Base-by-base conservation (phyloP, 2,888 invertebrate genomes). In the Drosophila paucipuncta region DNA sequence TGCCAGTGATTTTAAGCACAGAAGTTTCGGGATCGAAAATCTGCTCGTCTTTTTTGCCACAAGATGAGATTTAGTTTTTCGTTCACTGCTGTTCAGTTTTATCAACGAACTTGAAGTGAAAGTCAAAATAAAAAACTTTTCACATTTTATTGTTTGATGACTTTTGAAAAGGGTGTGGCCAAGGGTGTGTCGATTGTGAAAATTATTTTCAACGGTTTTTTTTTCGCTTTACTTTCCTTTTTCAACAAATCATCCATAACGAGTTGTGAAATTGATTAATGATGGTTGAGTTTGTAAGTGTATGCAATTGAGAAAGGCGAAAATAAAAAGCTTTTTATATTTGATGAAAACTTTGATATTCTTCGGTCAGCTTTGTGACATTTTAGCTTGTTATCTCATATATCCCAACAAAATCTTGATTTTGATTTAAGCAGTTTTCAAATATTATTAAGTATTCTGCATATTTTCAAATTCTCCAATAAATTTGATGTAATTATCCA, bases 201-300 rank as follows among this genome's bases (percentile, higher is more conserved):
- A 65, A 64, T 71, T 75, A 49, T 71, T 71, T 75, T 80, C 76
- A 62, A 69, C 60, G 57, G 65, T 43, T 63, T 22, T 25, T 22
- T 57, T 33, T 35, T 52, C 59, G 33, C 41, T 10, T 31, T 47
- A 25, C 47, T 49, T 60, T 55, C 41, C 50, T 53, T 75, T 67
- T 63, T 52, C 60, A 76, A 68, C 76, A 78, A 78, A 76, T 76
- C 78, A 80, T 78, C 72, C 66, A 80, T 78, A 78, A 78, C 80
- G 80, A 80, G 68, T 69, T 76, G 68, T 60, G 59, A 78, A 78
- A 68, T 76, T 78, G 78, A 78, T 78, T 76, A 78, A 78, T 78
- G 78, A 76, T 80, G 66, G 59, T 71, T 80, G 66, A 63, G 39
- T 49, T 60, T 50, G 30, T 57, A 66, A 60, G 52, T 71, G 68